Evolutionary conservation across 2,888 invertebrate genomes (phyloP).

Genomic region (Drosophila borborema): DNA sequence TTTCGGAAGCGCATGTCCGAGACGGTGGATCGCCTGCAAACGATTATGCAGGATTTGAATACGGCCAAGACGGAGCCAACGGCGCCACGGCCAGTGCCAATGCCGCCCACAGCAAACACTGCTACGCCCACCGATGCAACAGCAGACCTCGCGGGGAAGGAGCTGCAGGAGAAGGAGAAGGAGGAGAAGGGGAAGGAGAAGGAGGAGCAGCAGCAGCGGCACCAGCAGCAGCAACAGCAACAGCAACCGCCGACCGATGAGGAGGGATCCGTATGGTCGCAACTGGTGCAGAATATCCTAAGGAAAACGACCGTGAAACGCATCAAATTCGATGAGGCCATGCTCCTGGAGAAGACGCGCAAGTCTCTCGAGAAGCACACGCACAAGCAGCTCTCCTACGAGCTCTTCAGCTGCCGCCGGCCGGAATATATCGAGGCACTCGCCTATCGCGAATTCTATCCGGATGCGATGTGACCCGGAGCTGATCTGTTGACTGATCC

Average conservation of each 20-base stretch:
- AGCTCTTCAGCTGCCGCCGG: constrained; percentile 91
- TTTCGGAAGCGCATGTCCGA: constrained; percentile 80
- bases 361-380: constrained; percentile 87
- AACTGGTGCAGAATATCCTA: constrained; percentile 87
- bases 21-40: constrained; percentile 80
- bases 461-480: constrained; percentile 57
- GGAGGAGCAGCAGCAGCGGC: not conserved
- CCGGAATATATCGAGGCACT: constrained; percentile 86
- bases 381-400: constrained; percentile 88
- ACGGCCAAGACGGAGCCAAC: constrained; percentile 14
- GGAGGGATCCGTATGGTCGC: constrained; percentile 86
- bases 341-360: constrained; percentile 89
- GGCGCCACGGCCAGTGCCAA: constrained; percentile 4
- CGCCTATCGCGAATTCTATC: constrained; percentile 82
- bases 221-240: not conserved
- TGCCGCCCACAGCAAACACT: not conserved
- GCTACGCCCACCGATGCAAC: not conserved
- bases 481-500: constrained; percentile 57
- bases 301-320: constrained; percentile 86
- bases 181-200: not conserved
- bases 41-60: constrained; percentile 67
- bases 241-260: constrained; percentile 19
- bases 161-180: not conserved
- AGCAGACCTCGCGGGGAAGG: not conserved
- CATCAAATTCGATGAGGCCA: constrained; percentile 89